Conservation (phyloP, 1,140 invertebrate species). For the Drosophila equinoxialis region DNA sequence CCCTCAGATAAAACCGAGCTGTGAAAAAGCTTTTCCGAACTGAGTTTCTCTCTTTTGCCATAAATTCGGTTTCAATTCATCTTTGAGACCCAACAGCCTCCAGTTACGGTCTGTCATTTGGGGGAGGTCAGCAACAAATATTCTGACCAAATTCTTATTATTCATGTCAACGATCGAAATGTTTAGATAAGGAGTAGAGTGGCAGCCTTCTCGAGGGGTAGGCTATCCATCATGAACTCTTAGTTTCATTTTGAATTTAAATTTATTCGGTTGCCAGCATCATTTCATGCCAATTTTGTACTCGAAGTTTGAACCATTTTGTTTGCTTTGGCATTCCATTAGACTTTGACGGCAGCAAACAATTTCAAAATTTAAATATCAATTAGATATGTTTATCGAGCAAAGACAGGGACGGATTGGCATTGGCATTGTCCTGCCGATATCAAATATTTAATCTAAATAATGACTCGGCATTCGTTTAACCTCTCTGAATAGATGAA, state of each 20-base stretch:
- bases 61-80: slow-evolving; percentile 26
- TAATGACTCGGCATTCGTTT: too few relatives aligned
- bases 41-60: slow-evolving; percentile 36
- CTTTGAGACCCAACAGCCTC: slow-evolving; percentile 2
- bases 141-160: slow-evolving; percentile 40
- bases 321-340: slow-evolving; percentile 20
- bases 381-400: slow-evolving; percentile 21
- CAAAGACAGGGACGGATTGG: background rate
- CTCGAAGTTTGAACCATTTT: background rate
- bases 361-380: slow-evolving; percentile 19
- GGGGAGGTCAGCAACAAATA: slow-evolving; percentile 33
- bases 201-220: background rate
- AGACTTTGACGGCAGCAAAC: slow-evolving; percentile 9
- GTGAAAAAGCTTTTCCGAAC: slow-evolving; percentile 24
- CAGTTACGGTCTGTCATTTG: slow-evolving; percentile 22
- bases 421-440: too few relatives aligned
- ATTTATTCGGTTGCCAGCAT: slow-evolving; percentile 31
- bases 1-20: slow-evolving; percentile 30
- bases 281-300: slow-evolving; percentile 1
- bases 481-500: too few relatives aligned
- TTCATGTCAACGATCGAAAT: slow-evolving; percentile 49
- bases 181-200: slow-evolving; percentile 3
- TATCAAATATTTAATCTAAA: too few relatives aligned
- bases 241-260: slow-evolving; percentile 31
- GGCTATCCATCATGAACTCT: slow-evolving; percentile 4